Conservation (phyloP, 2,888 invertebrate genomes). For the Cactoblastis cactorum region DNA sequence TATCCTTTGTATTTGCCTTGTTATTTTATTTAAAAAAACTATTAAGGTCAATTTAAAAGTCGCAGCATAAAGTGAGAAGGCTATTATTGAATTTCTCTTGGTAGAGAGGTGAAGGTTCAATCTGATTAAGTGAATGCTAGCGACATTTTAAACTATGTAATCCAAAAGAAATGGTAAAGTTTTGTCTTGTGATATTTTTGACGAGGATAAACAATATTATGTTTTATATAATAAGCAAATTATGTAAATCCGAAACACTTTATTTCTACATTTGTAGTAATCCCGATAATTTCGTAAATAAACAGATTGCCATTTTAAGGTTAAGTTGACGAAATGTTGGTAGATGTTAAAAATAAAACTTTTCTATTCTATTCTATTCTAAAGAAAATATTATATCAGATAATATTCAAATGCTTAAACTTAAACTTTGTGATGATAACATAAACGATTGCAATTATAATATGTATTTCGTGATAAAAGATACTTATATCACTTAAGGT, state of each 20-base stretch:
- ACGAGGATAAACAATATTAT: no score
- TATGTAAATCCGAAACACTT: not conserved
- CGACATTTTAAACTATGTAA: not conserved
- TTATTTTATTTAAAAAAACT: slow-evolving; percentile 19
- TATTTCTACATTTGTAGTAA: not conserved
- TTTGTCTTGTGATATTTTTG: no score
- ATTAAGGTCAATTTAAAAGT: slow-evolving; percentile 23
- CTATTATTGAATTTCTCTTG: slow-evolving; percentile 19
- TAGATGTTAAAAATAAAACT: not conserved
- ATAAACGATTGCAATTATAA: slow-evolving; percentile 24
- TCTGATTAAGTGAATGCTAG: not conserved
- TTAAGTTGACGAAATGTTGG: not conserved
- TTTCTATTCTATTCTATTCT: no score
- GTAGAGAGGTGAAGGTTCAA: slow-evolving; percentile 25
- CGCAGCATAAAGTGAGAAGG: slow-evolving; percentile 21
- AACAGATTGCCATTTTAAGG: not conserved
- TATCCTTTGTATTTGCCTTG: slow-evolving; percentile 23
- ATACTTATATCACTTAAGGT: slow-evolving; percentile 53
- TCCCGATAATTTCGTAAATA: not conserved
- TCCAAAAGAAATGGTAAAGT: no score
- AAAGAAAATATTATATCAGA: no score
- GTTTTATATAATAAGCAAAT: no score
- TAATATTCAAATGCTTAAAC: no score
- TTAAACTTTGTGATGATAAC: not conserved
- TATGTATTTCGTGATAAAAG: not conserved